A percentile compares a stretch with the other conserved stretches of the same genome.
Evolutionary conservation across 2,888 invertebrate species (phyloP).

Genomic region (Ophioninae sp.): DNA sequence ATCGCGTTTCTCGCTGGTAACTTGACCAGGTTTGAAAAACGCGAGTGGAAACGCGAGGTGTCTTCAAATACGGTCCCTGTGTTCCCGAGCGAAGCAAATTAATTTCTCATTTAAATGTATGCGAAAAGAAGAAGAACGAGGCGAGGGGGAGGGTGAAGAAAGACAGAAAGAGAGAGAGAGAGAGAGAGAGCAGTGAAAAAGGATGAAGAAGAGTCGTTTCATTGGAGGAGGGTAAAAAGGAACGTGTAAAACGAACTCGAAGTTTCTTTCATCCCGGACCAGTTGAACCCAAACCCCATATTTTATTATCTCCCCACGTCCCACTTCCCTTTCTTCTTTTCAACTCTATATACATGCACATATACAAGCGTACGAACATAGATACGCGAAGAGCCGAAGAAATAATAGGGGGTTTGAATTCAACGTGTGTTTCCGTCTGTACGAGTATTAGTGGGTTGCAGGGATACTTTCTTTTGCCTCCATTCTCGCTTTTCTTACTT

Average conservation of each 20-base stretch:
- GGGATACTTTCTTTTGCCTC: background rate
- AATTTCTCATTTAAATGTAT: slow-evolving; percentile 67
- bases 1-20: background rate
- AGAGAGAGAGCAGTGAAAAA: slow-evolving; percentile 2
- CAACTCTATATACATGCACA: background rate
- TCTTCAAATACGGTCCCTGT: slow-evolving; percentile 1
- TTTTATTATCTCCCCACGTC: slow-evolving; percentile 32
- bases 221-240: background rate
- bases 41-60: slow-evolving; percentile 12
- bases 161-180: too few species aligned
- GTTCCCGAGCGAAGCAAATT: slow-evolving; percentile 57
- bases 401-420: background rate
- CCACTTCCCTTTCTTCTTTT: background rate
- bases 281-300: slow-evolving; percentile 14
- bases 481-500: background rate
- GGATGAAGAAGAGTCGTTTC: slow-evolving; percentile 45
- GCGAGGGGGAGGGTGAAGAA: slow-evolving; percentile 18
- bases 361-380: background rate
- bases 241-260: slow-evolving; percentile 40
- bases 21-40: slow-evolving; percentile 2
- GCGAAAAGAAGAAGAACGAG: slow-evolving; percentile 46
- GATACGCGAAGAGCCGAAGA: background rate
- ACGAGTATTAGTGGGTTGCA: background rate
- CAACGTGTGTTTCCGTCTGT: background rate
- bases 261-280: slow-evolving; percentile 52